Conservation (phyloP, 2,113 vertebrate species). For the Monopterus albus region DNA sequence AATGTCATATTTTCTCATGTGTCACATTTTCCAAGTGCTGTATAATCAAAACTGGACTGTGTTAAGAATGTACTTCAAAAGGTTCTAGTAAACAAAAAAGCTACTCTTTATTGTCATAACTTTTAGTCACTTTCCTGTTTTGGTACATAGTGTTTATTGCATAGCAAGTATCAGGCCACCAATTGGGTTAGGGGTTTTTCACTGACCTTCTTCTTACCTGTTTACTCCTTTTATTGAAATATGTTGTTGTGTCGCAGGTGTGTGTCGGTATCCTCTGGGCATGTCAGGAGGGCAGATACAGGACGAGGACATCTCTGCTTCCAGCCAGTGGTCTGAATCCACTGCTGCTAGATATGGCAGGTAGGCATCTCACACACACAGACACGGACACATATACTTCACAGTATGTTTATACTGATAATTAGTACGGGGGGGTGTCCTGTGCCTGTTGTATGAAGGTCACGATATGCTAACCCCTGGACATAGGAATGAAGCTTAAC, state of each 20-base stretch:
- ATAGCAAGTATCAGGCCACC: not conserved
- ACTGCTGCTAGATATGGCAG: constrained; percentile 96
- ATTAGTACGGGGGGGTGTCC: no score
- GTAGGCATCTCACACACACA: constrained; percentile 72
- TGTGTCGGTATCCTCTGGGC: constrained; percentile 95
- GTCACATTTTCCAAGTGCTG: not conserved
- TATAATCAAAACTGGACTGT: constrained; percentile 4
- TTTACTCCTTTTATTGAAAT: not conserved
- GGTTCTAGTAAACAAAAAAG: not conserved
- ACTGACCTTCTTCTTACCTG: not conserved
- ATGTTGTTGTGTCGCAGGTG: constrained; percentile 77
- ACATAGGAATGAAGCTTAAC: no score
- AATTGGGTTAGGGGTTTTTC: not conserved
- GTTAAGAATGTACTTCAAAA: not conserved
- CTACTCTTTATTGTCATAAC: not conserved
- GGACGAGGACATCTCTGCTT: constrained; percentile 96
- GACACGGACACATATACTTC: not conserved
- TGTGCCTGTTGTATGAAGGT: no score
- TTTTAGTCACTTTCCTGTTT: not conserved
- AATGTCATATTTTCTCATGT: constrained; percentile 1
- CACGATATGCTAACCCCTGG: no score
- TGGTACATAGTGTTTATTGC: not conserved
- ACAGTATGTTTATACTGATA: constrained; percentile 34
- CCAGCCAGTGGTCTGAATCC: constrained; percentile 98
- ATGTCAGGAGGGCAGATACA: constrained; percentile 95